A percentile compares a stretch with the other conserved stretches of the same genome.
These are phyloP conservation scores for Cinclus mexicanus DNA, from an alignment of 2,113 vertebrate species.

Conservation along the genomic window DNA sequence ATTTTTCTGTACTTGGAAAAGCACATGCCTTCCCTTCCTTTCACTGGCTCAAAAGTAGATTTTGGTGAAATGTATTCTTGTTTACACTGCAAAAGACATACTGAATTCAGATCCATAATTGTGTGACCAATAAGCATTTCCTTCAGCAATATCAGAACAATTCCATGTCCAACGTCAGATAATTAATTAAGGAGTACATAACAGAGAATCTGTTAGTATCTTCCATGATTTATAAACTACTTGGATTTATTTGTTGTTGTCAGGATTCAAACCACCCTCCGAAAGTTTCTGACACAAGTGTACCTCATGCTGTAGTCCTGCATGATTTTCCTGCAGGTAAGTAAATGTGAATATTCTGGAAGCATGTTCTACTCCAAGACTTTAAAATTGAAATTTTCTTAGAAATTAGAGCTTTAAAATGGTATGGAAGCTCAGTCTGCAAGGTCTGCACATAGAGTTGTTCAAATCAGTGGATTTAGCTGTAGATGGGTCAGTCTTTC, in stretches of 20 bases:
- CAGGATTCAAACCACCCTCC: constrained; percentile 61
- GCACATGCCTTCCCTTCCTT: not conserved
- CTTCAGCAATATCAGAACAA: not conserved
- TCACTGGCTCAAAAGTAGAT: not conserved
- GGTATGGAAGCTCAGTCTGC: not conserved
- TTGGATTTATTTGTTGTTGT: constrained; percentile 25
- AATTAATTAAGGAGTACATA: not conserved
- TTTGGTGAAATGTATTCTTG: not conserved
- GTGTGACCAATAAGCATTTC: not conserved
- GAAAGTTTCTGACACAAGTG: constrained; percentile 56
- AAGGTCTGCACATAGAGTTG: not conserved
- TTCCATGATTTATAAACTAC: not conserved
- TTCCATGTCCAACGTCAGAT: not conserved
- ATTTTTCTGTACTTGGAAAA: not conserved
- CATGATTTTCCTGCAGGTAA: constrained; percentile 90
- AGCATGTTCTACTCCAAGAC: not conserved
- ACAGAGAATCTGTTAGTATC: not conserved
- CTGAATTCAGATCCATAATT: not conserved
- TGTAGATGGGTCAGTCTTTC: not conserved
- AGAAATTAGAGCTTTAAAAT: not conserved
- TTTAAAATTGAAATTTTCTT: not conserved
- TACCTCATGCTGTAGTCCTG: constrained; percentile 81
- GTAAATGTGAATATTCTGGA: not conserved
- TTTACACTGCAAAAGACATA: not conserved
- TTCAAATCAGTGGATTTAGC: not conserved